Evolutionary conservation across 30 jellyfish, hydroid and myxozoan genomes (phyloP).

Genomic region (Aurelia aurita): DNA sequence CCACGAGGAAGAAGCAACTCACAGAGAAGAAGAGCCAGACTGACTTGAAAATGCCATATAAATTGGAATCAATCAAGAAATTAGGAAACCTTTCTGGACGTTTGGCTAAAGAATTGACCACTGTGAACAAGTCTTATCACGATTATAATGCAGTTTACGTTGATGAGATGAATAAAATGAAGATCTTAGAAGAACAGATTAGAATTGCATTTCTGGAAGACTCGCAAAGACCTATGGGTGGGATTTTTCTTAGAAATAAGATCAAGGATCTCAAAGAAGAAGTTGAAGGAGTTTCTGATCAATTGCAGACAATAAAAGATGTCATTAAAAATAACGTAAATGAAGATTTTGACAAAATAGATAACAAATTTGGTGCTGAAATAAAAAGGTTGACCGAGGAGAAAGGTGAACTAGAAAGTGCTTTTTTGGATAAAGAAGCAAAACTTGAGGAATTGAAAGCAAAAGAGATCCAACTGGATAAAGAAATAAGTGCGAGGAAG

Average conservation of each 20-base stretch:
- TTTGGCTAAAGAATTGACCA: constrained; percentile 26
- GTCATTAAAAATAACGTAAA: not conserved
- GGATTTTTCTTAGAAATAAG: constrained; percentile 19
- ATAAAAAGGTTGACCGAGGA: constrained; percentile 36
- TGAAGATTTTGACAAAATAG: constrained; percentile 44
- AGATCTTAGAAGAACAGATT: constrained; percentile 11
- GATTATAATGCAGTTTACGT: not conserved
- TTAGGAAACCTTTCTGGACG: constrained; percentile 41
- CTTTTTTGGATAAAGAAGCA: constrained; percentile 52
- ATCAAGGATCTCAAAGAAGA: constrained; percentile 17
- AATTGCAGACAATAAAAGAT: constrained; percentile 4
- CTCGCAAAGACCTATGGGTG: constrained; percentile 12
- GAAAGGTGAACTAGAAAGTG: constrained; percentile 49
- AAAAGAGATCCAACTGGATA: constrained; percentile 19
- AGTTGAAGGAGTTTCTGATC: constrained; percentile 4
- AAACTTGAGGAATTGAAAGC: constrained; percentile 41
- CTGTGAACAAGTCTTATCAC: not conserved
- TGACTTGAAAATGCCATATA: constrained; percentile 33
- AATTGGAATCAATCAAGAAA: constrained; percentile 53
- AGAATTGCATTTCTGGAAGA: constrained; percentile 7
- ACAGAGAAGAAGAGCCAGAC: not conserved
- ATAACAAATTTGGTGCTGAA: constrained; percentile 48
- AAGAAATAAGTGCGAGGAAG: constrained; percentile 30
- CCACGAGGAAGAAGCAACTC: not conserved
- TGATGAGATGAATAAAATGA: constrained; percentile 9